These are phyloP conservation scores for Coelinius sp. DNA, from an alignment of 2,888 invertebrate genomes.

Conservation along the genomic window DNA sequence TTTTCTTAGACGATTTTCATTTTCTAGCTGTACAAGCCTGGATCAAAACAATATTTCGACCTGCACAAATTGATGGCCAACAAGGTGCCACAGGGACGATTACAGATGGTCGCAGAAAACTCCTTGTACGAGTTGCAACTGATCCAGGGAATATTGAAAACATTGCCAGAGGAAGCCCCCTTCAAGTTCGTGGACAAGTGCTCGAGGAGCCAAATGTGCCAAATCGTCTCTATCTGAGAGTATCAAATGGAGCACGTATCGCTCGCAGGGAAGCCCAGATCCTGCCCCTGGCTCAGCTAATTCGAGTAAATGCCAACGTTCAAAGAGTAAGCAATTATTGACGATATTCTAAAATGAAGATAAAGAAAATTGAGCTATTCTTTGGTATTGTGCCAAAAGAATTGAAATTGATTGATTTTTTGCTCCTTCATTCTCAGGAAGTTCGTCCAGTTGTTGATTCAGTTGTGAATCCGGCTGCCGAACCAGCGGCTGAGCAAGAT, in stretches of 20 bases:
- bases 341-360: background rate
- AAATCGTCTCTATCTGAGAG: background rate
- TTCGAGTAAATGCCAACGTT: background rate
- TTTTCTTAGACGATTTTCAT: background rate
- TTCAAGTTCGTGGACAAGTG: background rate
- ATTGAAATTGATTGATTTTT: background rate
- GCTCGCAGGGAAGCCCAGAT: background rate
- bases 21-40: background rate
- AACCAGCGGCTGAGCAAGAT: too few species aligned
- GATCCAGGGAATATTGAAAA: background rate
- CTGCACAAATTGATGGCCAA: background rate
- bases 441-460: background rate
- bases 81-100: background rate
- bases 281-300: background rate
- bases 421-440: background rate
- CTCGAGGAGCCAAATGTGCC: background rate
- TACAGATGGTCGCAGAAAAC: background rate
- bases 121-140: background rate
- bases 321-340: background rate
- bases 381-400: background rate
- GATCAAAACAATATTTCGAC: background rate
- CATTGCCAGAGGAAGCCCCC: background rate
- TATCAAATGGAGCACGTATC: background rate
- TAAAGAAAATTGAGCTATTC: background rate
- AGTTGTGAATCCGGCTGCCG: background rate